These are phyloP conservation scores for Rhinella marina DNA, from an alignment of 2,797 vertebrate genomes.

Conservation along the genomic window DNA sequence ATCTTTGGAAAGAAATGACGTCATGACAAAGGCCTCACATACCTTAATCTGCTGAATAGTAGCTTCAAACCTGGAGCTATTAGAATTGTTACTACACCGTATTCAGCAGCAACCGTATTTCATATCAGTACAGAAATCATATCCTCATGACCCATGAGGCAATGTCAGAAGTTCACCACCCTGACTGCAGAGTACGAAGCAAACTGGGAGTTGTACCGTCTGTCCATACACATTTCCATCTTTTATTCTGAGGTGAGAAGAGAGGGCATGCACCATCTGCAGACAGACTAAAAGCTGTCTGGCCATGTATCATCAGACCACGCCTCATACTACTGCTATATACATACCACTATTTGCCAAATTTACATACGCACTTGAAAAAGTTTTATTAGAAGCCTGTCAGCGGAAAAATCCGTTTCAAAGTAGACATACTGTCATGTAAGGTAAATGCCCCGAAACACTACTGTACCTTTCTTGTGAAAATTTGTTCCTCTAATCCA, in stretches of 20 bases:
- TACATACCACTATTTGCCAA: not conserved
- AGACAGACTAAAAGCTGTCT: not conserved
- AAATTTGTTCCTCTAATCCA: no score
- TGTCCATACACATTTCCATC: not conserved
- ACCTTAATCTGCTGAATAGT: not conserved
- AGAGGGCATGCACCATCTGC: not conserved
- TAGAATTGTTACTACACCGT: not conserved
- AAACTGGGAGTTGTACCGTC: not conserved
- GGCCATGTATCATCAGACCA: not conserved
- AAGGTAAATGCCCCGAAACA: no score
- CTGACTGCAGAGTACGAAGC: not conserved
- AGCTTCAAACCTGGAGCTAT: not conserved
- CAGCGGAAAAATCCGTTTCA: no score
- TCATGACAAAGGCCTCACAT: no score
- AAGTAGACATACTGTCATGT: no score
- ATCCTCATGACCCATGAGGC: not conserved
- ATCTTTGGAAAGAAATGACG: no score
- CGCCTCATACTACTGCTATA: not conserved
- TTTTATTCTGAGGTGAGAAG: no score
- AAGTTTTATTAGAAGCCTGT: no score
- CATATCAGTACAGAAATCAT: not conserved
- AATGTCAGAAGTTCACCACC: not conserved
- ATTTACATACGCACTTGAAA: no score
- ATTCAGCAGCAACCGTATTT: not conserved
- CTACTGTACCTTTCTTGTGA: no score